Evolutionary conservation across 1,140 invertebrate species (phyloP).

Genomic region (Calliopsis andreniformis): DNA sequence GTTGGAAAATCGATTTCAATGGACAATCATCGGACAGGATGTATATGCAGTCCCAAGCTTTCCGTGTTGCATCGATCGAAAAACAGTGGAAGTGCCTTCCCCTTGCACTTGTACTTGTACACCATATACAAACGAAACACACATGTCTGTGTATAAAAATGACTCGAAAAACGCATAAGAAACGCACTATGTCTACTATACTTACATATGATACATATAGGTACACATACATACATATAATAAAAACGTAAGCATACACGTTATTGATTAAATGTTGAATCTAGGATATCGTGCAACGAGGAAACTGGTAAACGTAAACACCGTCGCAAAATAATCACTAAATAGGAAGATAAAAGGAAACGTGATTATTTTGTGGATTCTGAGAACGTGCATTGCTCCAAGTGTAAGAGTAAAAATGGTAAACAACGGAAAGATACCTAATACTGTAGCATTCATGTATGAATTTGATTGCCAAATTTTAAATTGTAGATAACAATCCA

Average conservation of each 20-base stretch:
- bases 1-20: constrained; percentile 5
- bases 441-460: too few relatives aligned
- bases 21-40: constrained; percentile 8
- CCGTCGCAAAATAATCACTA: constrained; percentile 60
- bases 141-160: constrained; percentile 47
- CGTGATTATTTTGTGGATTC: constrained; percentile 44
- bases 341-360: not conserved
- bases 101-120: constrained; percentile 80
- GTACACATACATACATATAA: constrained; percentile 82
- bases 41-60: constrained; percentile 46
- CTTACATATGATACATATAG: constrained; percentile 77
- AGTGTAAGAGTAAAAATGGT: constrained; percentile 42
- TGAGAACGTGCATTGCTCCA: not conserved
- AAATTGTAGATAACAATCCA: too few relatives aligned
- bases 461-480: too few relatives aligned
- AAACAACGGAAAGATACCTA: constrained; percentile 27
- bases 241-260: constrained; percentile 58
- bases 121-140: constrained; percentile 73
- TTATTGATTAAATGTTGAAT: constrained; percentile 72
- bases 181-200: constrained; percentile 62
- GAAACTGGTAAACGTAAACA: constrained; percentile 52
- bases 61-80: constrained; percentile 61
- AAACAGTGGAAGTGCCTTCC: constrained; percentile 81
- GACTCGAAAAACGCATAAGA: constrained; percentile 28
- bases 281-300: constrained; percentile 75